Conservation (phyloP, 2,888 invertebrate genomes). For the Cephus spinipes region DNA sequence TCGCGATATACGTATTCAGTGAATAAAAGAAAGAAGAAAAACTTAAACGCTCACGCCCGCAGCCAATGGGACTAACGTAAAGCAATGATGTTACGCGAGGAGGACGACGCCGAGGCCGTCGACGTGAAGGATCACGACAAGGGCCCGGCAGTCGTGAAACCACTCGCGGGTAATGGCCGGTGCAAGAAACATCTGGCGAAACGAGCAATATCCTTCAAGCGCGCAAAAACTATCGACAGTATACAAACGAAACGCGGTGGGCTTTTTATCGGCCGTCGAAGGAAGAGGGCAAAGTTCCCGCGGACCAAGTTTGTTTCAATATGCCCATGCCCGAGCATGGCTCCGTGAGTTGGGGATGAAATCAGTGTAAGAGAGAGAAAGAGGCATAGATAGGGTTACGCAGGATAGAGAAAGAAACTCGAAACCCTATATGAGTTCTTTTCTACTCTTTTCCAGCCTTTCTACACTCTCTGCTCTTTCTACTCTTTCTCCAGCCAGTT, state of each 20-base stretch:
- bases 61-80: too few relatives aligned
- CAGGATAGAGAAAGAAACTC: not conserved
- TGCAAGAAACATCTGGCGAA: conserved; percentile 41
- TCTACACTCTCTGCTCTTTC: not conserved
- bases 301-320: conserved; percentile 26
- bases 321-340: not conserved
- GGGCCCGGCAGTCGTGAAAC: too few relatives aligned
- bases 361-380: conserved; percentile 3
- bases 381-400: not conserved
- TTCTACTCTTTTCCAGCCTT: conserved; percentile 1
- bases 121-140: too few relatives aligned
- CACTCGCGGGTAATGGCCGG: conserved; percentile 4
- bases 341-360: conserved; percentile 4
- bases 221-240: conserved; percentile 6
- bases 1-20: too few relatives aligned
- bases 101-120: too few relatives aligned
- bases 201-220: conserved; percentile 31
- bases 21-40: not conserved
- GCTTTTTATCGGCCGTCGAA: not conserved
- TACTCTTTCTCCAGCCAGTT: conserved; percentile 6
- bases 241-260: conserved; percentile 24
- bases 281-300: conserved; percentile 26
- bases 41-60: not conserved
- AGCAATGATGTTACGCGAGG: too few relatives aligned
- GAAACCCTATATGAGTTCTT: not conserved